Evolutionary conservation across 2,888 invertebrate species (phyloP).

Genomic region (Aphidoletes aphidimyza): DNA sequence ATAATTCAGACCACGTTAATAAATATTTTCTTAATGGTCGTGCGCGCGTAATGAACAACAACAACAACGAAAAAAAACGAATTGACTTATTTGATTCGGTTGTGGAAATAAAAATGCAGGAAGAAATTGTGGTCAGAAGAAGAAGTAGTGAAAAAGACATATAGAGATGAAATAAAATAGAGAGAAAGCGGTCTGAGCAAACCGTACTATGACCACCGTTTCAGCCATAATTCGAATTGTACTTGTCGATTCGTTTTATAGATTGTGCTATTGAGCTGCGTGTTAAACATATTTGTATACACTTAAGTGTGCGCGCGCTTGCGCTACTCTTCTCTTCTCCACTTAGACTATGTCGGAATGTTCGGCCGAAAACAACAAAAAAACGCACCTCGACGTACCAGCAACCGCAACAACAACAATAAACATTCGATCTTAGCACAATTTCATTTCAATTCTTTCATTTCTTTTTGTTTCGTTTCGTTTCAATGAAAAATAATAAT

Average conservation of each 20-base stretch:
- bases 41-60: no score
- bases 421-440: slow-evolving; percentile 51
- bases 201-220: neutral
- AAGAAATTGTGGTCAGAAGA: neutral
- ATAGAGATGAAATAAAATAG: neutral
- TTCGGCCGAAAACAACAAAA: no score
- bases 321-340: neutral
- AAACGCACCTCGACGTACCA: neutral
- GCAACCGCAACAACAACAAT: no score
- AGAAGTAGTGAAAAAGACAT: no score
- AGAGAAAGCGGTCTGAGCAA: slow-evolving; percentile 21
- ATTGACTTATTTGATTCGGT: slow-evolving; percentile 5
- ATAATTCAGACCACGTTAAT: no score
- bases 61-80: neutral
- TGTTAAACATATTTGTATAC: neutral
- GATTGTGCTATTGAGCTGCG: neutral
- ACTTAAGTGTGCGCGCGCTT: no score
- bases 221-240: neutral
- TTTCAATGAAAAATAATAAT: slow-evolving; percentile 40
- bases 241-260: slow-evolving; percentile 12
- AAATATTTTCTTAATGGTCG: neutral
- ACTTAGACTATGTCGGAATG: no score
- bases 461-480: slow-evolving; percentile 43
- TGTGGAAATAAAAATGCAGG: neutral
- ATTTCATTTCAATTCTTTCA: slow-evolving; percentile 44